Conservation (phyloP, 2,113 vertebrate species). For the Siniperca chuatsi region DNA sequence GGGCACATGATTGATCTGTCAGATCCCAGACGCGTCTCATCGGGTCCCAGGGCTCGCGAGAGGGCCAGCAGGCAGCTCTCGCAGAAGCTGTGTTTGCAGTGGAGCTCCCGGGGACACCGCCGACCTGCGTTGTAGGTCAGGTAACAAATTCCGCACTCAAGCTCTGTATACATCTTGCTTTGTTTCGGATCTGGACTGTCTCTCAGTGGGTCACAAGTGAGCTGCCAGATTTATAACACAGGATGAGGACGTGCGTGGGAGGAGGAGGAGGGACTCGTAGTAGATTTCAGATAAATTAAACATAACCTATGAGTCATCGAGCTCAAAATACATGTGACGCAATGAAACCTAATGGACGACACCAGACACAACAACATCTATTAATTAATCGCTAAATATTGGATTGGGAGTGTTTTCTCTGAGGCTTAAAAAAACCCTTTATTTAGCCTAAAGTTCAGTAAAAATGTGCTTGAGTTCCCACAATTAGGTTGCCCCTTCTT, state of each 20-base stretch:
- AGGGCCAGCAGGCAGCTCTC: slow-evolving; percentile 79
- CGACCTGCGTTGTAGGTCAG: slow-evolving; percentile 69
- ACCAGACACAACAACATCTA: background rate
- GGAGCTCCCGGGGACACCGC: slow-evolving; percentile 80
- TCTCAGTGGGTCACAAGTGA: background rate
- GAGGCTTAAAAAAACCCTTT: background rate
- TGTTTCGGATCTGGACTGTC: background rate
- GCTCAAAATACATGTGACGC: background rate
- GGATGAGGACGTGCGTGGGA: background rate
- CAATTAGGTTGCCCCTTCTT: no score
- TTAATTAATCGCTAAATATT: background rate
- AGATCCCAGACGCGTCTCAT: background rate
- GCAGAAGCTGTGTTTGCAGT: slow-evolving; percentile 83
- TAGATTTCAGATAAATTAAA: background rate
- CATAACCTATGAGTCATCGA: slow-evolving; percentile 28
- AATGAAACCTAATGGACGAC: background rate
- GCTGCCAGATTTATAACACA: slow-evolving; percentile 17
- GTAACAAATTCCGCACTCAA: slow-evolving; percentile 85
- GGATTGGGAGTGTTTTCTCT: background rate
- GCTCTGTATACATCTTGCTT: slow-evolving; percentile 70
- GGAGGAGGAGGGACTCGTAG: slow-evolving; percentile 16
- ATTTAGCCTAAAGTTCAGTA: no score
- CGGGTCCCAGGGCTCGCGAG: background rate
- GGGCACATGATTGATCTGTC: slow-evolving; percentile 70
- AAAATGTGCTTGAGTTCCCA: no score